Conservation (phyloP, 2,888 invertebrate species). For the Dicycla oo region DNA sequence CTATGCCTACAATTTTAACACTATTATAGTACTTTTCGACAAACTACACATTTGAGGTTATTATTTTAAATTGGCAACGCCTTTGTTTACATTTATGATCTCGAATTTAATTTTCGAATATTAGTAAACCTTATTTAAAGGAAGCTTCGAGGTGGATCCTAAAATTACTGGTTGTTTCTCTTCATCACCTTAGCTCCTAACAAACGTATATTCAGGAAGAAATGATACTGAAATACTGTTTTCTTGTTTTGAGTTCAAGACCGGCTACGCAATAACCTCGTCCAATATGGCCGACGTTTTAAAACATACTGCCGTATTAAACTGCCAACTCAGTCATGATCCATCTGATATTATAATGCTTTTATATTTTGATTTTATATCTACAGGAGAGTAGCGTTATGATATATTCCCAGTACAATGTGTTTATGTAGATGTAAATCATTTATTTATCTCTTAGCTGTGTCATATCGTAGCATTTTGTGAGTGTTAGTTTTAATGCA, state of each 20-base stretch:
- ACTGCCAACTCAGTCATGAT: constrained; percentile 7
- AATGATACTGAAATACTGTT: background rate
- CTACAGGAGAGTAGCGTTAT: background rate
- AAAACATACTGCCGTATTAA: constrained; percentile 6
- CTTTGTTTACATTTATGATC: no score
- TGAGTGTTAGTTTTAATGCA: constrained; percentile 37
- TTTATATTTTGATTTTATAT: constrained; percentile 23
- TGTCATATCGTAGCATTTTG: constrained; percentile 42
- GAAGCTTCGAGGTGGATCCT: no score
- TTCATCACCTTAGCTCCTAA: no score
- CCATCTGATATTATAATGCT: constrained; percentile 28
- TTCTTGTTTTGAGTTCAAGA: background rate
- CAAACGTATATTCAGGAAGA: background rate
- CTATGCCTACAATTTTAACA: no score
- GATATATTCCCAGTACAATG: constrained; percentile 29
- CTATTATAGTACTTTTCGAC: no score
- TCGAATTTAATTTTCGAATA: no score
- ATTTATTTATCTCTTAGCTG: constrained; percentile 29
- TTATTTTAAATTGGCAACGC: no score
- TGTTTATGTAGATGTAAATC: constrained; percentile 38
- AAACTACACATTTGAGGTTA: no score
- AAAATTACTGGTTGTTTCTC: no score
- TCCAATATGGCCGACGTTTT: background rate
- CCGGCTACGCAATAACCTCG: background rate
- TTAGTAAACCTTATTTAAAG: no score